A percentile compares a stretch with the other conserved stretches of the same genome.
Conservation (phyloP, 2,888 invertebrate genomes). For the Byasa hedistus region DNA sequence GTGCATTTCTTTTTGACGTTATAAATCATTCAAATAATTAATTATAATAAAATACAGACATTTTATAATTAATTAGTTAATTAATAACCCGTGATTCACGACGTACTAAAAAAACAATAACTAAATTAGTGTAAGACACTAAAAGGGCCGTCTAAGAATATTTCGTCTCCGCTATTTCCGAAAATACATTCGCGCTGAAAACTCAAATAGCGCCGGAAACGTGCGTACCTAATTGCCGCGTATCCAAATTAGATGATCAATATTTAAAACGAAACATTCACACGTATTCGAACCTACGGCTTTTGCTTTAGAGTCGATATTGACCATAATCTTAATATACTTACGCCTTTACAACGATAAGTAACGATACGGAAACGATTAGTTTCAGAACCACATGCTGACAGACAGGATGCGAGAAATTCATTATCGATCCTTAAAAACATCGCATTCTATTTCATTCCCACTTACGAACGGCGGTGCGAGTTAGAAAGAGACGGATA, state of each 20-base stretch:
- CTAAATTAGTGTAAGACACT: conserved; percentile 23
- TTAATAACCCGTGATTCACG: no score
- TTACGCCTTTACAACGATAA: conserved; percentile 38
- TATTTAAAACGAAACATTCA: conserved; percentile 25
- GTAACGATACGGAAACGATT: conserved; percentile 67
- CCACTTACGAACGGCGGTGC: conserved; percentile 29
- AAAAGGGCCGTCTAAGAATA: conserved; percentile 28
- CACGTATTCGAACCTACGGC: no score
- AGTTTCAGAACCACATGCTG: conserved; percentile 73
- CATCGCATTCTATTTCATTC: conserved; percentile 42
- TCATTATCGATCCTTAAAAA: conserved; percentile 73
- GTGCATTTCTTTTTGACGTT: no score
- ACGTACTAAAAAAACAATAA: conserved; percentile 2
- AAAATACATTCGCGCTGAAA: conserved; percentile 65
- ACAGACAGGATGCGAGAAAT: conserved; percentile 72
- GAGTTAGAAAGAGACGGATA: conserved; percentile 42
- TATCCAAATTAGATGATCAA: conserved; percentile 30
- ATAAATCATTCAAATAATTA: no score
- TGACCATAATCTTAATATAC: conserved; percentile 29
- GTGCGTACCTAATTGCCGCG: conserved; percentile 55
- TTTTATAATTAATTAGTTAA: no score
- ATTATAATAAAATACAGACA: no score
- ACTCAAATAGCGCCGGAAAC: conserved; percentile 66
- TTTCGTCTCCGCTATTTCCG: conserved; percentile 32
- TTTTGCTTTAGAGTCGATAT: conserved; percentile 28